A percentile compares a stretch with the other conserved stretches of the same genome.
phyloP scores from a whole-genome alignment of 2,113 vertebrate species.

The Pangasianodon hypophthalmus region DNA sequence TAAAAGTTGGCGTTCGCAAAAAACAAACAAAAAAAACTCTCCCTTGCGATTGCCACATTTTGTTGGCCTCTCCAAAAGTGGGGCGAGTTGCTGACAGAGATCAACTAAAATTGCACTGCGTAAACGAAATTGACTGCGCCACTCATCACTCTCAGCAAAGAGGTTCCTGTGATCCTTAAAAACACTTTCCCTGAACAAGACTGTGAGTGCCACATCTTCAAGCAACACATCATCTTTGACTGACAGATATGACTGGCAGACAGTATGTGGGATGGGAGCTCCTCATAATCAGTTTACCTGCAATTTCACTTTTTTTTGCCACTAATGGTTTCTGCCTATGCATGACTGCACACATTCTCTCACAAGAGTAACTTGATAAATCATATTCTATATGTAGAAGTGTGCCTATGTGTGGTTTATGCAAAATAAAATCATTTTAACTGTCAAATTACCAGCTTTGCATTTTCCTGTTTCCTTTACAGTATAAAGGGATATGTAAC shows the following conservation, averaged over 20 bases:
- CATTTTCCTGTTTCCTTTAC: background rate
- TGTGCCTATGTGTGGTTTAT: background rate
- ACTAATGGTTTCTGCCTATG: background rate
- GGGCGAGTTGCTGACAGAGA: background rate
- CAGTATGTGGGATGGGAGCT: background rate
- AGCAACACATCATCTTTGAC: background rate
- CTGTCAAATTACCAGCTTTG: too few species aligned
- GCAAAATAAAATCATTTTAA: background rate
- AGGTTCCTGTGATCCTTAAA: background rate
- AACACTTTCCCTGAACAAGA: background rate
- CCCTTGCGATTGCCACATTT: background rate
- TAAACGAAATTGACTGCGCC: background rate
- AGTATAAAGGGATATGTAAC: background rate
- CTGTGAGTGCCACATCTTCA: background rate
- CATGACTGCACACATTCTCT: background rate
- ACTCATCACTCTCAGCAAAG: background rate
- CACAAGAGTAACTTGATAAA: background rate
- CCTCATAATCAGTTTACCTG: background rate
- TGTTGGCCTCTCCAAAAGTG: background rate
- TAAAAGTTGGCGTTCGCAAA: background rate
- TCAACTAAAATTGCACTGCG: conserved; percentile 1
- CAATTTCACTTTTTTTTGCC: background rate
- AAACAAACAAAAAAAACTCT: background rate
- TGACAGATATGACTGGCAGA: background rate
- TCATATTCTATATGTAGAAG: background rate